Conservation (phyloP, 1,140 invertebrate species). For the Trichonephila inaurata region DNA sequence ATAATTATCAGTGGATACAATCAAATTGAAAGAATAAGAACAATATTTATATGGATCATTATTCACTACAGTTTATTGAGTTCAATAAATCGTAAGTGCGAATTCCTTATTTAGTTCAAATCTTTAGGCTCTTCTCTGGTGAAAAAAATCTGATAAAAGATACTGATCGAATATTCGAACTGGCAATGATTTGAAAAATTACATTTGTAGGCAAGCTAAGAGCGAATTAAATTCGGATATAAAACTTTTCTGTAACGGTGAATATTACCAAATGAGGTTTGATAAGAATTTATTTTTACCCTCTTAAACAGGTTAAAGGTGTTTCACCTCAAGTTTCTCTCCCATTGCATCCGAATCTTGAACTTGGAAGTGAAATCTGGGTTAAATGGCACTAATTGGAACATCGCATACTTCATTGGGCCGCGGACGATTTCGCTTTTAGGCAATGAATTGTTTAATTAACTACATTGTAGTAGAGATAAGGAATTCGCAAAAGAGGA, state of each 20-base stretch:
- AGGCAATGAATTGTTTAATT: constrained; percentile 39
- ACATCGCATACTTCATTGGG: constrained; percentile 15
- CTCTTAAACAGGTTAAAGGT: constrained; percentile 58
- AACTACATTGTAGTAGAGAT: background rate
- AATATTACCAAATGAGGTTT: constrained; percentile 20
- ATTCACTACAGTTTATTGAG: too few relatives aligned
- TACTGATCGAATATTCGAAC: too few relatives aligned
- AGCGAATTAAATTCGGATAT: too few relatives aligned
- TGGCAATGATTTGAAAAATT: too few relatives aligned
- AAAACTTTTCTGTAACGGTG: background rate
- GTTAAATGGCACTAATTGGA: constrained; percentile 67
- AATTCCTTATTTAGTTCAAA: too few relatives aligned
- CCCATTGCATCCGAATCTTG: constrained; percentile 12
- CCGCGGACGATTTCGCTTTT: constrained; percentile 51
- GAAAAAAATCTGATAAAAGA: too few relatives aligned
- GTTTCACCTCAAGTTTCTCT: constrained; percentile 17
- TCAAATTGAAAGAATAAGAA: too few relatives aligned
- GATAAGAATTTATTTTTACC: constrained; percentile 29
- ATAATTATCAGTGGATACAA: too few relatives aligned
- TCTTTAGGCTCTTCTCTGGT: too few relatives aligned
- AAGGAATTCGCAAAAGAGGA: background rate
- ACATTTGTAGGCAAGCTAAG: too few relatives aligned
- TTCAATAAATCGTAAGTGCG: too few relatives aligned
- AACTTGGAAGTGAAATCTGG: constrained; percentile 71
- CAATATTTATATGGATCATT: too few relatives aligned